Evolutionary conservation across 1,140 invertebrate genomes (phyloP).

Genomic region (Dermatophagoides farinae): DNA sequence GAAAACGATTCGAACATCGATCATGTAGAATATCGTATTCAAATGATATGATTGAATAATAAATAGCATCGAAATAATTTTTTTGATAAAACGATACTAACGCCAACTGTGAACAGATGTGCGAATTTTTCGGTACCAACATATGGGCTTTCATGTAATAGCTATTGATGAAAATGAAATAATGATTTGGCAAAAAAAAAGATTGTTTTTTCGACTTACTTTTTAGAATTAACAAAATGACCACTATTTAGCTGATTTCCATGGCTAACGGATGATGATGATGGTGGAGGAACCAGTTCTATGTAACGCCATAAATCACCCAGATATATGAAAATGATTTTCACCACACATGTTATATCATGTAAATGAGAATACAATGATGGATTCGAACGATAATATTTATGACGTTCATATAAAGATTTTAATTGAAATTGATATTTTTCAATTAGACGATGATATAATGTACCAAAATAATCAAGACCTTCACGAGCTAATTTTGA

Average conservation of each 20-base stretch:
- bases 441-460: background rate
- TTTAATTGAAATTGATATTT: background rate
- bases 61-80: slow-evolving; percentile 83
- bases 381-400: background rate
- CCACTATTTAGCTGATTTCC: too few species aligned
- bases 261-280: background rate
- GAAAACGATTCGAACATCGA: too few species aligned
- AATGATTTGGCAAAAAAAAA: background rate
- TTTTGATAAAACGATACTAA: slow-evolving; percentile 70
- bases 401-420: background rate
- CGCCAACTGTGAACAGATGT: slow-evolving; percentile 84
- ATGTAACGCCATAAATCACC: slow-evolving; percentile 76
- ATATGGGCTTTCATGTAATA: slow-evolving; percentile 82
- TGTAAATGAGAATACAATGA: background rate
- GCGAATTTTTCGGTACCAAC: slow-evolving; percentile 79
- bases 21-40: too few species aligned
- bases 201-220: background rate
- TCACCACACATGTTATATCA: background rate
- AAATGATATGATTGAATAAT: slow-evolving; percentile 52
- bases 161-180: slow-evolving; percentile 26
- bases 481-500: background rate
- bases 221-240: background rate
- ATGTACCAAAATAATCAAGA: background rate
- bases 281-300: slow-evolving; percentile 36
- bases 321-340: slow-evolving; percentile 39